These are phyloP conservation scores for Colletes latitarsis DNA, from an alignment of 1,140 invertebrate species.

Conservation along the genomic window DNA sequence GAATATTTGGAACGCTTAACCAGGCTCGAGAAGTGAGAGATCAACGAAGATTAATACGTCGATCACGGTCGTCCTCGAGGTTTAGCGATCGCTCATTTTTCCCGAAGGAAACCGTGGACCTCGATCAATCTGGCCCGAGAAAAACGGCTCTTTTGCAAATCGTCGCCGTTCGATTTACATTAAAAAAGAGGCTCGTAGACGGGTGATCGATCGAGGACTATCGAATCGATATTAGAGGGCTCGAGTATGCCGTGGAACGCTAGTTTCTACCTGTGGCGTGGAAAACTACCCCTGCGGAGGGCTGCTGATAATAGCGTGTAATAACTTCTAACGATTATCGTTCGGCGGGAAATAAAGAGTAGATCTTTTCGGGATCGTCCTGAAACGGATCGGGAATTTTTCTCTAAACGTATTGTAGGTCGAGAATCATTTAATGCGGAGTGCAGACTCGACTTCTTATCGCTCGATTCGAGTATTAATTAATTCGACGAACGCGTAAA, in stretches of 20 bases:
- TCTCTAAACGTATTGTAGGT: no score
- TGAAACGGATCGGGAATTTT: no score
- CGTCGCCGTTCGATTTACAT: constrained; percentile 42
- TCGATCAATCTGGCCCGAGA: constrained; percentile 42
- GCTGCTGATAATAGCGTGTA: constrained; percentile 1
- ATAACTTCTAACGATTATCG: constrained; percentile 19
- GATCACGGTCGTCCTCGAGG: constrained; percentile 15
- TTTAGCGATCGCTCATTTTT: constrained; percentile 24
- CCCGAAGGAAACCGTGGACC: constrained; percentile 9
- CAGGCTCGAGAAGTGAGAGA: constrained; percentile 15
- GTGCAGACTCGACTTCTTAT: no score
- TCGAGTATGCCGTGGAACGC: not conserved
- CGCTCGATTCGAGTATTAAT: no score
- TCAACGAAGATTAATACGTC: constrained; percentile 39
- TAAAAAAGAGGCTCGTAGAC: constrained; percentile 33
- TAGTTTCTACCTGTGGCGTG: constrained; percentile 20
- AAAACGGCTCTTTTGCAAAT: constrained; percentile 40
- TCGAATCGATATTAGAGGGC: constrained; percentile 52
- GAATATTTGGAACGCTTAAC: constrained; percentile 41
- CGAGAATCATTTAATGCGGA: no score
- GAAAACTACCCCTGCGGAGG: not conserved
- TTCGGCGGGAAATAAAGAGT: not conserved
- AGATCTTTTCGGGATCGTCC: no score
- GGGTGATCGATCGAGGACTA: constrained; percentile 59
- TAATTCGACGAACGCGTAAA: no score